Base-by-base conservation (phyloP, 2,888 invertebrate species). In the Polydrusus pterygomalis region DNA sequence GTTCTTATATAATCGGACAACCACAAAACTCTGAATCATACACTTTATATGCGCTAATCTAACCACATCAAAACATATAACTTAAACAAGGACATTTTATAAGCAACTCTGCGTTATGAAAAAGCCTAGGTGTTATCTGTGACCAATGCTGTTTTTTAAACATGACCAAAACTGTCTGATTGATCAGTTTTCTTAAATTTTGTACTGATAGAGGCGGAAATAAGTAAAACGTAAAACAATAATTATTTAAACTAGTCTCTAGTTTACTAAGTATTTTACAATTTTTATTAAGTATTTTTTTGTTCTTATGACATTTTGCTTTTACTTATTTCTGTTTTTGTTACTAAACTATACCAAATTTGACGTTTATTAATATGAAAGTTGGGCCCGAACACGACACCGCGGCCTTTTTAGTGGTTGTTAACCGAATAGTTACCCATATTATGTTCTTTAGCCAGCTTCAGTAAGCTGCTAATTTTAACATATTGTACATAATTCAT, bases 1-100 rank as follows among this genome's bases (percentile, higher is more conserved):
- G 85, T 85, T 84, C 81, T 83, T 82, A 84, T 83, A 81, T 81
- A 75, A 80, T 79, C 74, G 81, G 82, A 82, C 82, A 82, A 82
- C 82, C 82, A 77, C 79, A 68, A 77, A 74, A 75, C 80, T 81
- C 81, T 82, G 82, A 81, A 81, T 82, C 77, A 78, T 77, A 78
- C 77, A 74, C 71, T 51, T 7, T 43, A 69, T 63, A 63, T 25
- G 56, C 45, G 68, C 73, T 74, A 67, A 62, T 68, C 63, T 70
- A 34, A 64, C 45, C 63, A 68, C 54, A 56, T 67, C 47, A 56
- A 10, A 58, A 62, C 43, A 60, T 70, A 64, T 67, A 56, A 56
- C 60, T 69, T 64, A 60, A 68, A 64, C 51, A 11, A 18, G 63
- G 69, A 30, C 49, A 17, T 69, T 63, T 40, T 49, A 15, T 64